A percentile compares a stretch with the other conserved stretches of the same genome.
Evolutionary conservation across 2,888 invertebrate genomes (phyloP).

Genomic region (Latheticus oryzae): DNA sequence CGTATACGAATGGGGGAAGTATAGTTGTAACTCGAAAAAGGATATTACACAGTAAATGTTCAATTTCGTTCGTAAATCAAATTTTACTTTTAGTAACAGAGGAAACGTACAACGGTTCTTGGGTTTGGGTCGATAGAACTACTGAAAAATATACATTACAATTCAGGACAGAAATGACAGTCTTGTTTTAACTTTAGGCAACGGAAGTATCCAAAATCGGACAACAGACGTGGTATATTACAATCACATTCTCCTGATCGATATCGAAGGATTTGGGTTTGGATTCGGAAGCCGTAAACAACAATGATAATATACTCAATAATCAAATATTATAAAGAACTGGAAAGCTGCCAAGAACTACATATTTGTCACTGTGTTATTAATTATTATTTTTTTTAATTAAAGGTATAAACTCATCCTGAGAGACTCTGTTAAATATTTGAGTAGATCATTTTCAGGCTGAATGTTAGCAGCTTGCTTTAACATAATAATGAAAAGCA

Average conservation of each 20-base stretch:
- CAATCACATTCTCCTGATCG: constrained; percentile 19
- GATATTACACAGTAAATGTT: constrained; percentile 46
- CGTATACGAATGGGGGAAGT: constrained; percentile 20
- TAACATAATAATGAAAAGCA: constrained; percentile 24
- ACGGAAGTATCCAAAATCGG: constrained; percentile 11
- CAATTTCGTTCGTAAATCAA: constrained; percentile 47
- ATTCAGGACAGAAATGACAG: constrained; percentile 8
- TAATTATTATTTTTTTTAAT: no score
- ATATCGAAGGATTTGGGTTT: constrained; percentile 1
- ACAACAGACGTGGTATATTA: constrained; percentile 27
- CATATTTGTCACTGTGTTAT: no score
- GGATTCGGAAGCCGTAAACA: not conserved
- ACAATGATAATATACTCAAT: no score
- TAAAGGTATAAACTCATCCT: no score
- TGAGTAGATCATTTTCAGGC: not conserved
- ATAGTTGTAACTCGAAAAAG: constrained; percentile 36
- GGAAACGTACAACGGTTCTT: constrained; percentile 26
- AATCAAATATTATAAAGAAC: no score
- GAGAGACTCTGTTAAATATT: no score
- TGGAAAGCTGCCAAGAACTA: no score
- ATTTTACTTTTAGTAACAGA: constrained; percentile 35
- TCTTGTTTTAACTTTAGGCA: constrained; percentile 1
- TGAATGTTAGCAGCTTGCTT: constrained; percentile 1
- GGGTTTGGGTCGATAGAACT: constrained; percentile 23
- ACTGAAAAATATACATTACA: constrained; percentile 25